Evolutionary conservation across 2,113 vertebrate genomes (phyloP), one percentile per base, ranked within the genome.

Genomic region (Pseudorasbora parva): DNA sequence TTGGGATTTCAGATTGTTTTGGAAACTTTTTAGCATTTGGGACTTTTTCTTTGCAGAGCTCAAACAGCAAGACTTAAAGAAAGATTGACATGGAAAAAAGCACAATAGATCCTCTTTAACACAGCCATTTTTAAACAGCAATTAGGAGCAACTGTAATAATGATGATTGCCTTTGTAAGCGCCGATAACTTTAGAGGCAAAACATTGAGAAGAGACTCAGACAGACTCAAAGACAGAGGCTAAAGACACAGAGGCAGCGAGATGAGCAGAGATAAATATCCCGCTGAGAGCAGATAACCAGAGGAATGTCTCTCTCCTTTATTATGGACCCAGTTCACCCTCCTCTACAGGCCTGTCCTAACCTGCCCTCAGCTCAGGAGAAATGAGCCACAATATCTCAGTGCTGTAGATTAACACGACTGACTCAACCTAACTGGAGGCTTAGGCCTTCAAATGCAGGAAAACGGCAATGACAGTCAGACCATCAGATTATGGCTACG

Each of bases 241-340:
- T 33, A 45, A 45, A 72, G 64, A 23, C 33, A 64, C 37, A 0
- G 37, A 37, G 37, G 5, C 27, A 86, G 68, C 64, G 57, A 88
- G 84, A 88, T 84, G 78, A 86, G 78, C 73, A 64, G 45, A 87
- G 82, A 87, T 87, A 81, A 87, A 84, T 54, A 59, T 84, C 85
- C 77, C 74, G 41, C 59, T 81, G 51, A 84, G 78, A 71, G 72
- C 23, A 81, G 83, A 87, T 87, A 85, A 87, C 73, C 78, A 54
- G 83, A 80, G 86, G 86, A 87, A 85, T 87, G 83, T 87, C 76
- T 78, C 33, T 84, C 27, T 37, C 80, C 49, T 78, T n/a, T n/a
- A 78, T 82, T 2, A n/a, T 37, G 45, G 45, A 47, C 49, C 43
- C 30, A 14, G 79, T 82, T 54, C 77, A 78, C 83, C 57, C 56